A percentile compares a stretch with the other conserved stretches of the same genome.
Conservation (phyloP, 2,888 invertebrate genomes). For the Pediacus dermestoides region DNA sequence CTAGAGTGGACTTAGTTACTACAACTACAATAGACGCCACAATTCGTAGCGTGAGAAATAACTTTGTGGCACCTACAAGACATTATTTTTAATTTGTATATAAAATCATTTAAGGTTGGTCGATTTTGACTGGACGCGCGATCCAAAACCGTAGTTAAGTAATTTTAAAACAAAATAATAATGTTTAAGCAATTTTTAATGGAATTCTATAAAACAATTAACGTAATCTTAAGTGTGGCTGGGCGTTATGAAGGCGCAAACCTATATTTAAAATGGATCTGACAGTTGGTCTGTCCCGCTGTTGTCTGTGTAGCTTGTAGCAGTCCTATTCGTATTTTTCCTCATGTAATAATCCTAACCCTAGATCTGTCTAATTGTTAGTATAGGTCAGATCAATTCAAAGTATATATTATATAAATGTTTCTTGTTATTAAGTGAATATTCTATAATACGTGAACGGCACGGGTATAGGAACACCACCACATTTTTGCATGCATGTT, state of each 20-base stretch:
- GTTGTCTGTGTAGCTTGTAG: constrained; percentile 48
- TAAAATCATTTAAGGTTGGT: no score
- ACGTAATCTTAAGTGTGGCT: neutral
- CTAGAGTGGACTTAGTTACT: no score
- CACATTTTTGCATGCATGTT: no score
- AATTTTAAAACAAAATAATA: neutral
- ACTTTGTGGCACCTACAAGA: no score
- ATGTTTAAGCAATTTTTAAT: neutral
- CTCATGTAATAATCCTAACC: constrained; percentile 44
- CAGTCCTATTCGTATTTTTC: constrained; percentile 45
- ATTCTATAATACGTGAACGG: constrained; percentile 46
- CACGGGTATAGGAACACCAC: constrained; percentile 35
- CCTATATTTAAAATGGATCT: constrained; percentile 9
- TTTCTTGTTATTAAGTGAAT: constrained; percentile 53
- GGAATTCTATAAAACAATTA: neutral
- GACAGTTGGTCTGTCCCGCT: constrained; percentile 31
- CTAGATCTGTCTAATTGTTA: constrained; percentile 50
- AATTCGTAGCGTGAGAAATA: no score
- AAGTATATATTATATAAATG: constrained; percentile 52
- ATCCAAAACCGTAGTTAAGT: neutral
- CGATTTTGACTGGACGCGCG: no score
- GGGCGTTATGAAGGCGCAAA: constrained; percentile 8
- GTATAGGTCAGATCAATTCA: constrained; percentile 48
- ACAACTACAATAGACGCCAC: no score
- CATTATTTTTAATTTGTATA: no score